These are phyloP conservation scores for Chironomus riparius DNA, from an alignment of 2,888 invertebrate species.

Conservation along the genomic window DNA sequence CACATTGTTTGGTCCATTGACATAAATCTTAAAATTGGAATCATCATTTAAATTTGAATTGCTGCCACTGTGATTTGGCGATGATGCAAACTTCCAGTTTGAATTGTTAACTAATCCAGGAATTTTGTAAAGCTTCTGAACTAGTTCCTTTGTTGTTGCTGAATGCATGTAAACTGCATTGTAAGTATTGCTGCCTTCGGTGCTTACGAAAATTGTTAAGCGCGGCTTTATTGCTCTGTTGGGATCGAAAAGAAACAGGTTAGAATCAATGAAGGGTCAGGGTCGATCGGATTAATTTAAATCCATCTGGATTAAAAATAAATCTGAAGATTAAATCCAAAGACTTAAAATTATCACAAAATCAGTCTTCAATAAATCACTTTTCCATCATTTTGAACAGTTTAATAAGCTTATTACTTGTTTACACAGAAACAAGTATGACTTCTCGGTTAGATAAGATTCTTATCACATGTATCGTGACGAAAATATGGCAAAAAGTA, in stretches of 20 bases:
- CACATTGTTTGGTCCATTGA: slow-evolving; percentile 77
- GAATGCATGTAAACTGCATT: slow-evolving; percentile 72
- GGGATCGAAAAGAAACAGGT: too few relatives aligned
- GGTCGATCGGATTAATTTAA: too few relatives aligned
- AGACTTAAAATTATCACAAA: too few relatives aligned
- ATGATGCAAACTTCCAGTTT: slow-evolving; percentile 33
- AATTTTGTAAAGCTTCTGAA: slow-evolving; percentile 53
- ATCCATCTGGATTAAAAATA: neutral
- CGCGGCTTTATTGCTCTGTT: slow-evolving; percentile 60
- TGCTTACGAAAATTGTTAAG: slow-evolving; percentile 73
- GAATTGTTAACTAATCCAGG: slow-evolving; percentile 41
- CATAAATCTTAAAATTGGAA: slow-evolving; percentile 52
- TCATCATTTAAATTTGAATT: slow-evolving; percentile 45
- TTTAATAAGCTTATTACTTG: neutral
- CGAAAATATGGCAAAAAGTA: neutral
- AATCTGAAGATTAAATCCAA: neutral
- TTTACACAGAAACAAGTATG: too few relatives aligned
- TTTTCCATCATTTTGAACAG: too few relatives aligned
- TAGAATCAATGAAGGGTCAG: too few relatives aligned
- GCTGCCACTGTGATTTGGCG: slow-evolving; percentile 34
- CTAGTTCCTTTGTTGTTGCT: slow-evolving; percentile 56
- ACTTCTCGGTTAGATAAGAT: too few relatives aligned
- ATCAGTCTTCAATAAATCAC: too few relatives aligned
- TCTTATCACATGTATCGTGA: too few relatives aligned
- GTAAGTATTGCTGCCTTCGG: slow-evolving; percentile 55